Conservation (phyloP, 2,797 vertebrate genomes). For the Pseudomugil tenellus region DNA sequence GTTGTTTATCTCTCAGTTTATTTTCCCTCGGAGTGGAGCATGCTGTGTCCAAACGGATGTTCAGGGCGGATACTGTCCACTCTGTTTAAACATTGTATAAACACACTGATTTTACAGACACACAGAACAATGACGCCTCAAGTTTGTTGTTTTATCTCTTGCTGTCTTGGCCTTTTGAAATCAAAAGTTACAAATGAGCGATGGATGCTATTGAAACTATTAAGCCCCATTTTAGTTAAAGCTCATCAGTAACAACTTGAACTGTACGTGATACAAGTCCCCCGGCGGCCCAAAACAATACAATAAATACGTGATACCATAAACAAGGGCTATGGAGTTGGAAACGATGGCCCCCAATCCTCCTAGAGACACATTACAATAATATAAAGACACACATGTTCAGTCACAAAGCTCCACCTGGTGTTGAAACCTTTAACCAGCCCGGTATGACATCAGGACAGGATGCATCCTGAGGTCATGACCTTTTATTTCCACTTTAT, state of each 20-base stretch:
- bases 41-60: background rate
- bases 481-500: too few species aligned
- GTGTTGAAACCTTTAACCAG: too few species aligned
- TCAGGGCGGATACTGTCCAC: background rate
- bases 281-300: too few species aligned
- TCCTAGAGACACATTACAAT: too few species aligned
- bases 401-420: too few species aligned
- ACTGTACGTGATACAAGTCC: too few species aligned
- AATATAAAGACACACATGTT: too few species aligned
- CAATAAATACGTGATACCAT: too few species aligned
- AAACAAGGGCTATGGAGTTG: too few species aligned
- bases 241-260: background rate
- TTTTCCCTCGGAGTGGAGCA: background rate
- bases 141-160: background rate
- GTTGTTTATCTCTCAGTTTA: background rate
- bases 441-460: too few species aligned
- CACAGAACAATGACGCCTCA: background rate
- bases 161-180: background rate
- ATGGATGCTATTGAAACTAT: background rate
- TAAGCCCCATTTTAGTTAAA: background rate
- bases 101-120: background rate
- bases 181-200: background rate
- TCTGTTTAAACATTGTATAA: background rate
- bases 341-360: too few species aligned
- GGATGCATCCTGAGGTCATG: too few species aligned